phyloP scores from a whole-genome alignment of 2,888 invertebrate genomes.

The Nymphalis polychloros region DNA sequence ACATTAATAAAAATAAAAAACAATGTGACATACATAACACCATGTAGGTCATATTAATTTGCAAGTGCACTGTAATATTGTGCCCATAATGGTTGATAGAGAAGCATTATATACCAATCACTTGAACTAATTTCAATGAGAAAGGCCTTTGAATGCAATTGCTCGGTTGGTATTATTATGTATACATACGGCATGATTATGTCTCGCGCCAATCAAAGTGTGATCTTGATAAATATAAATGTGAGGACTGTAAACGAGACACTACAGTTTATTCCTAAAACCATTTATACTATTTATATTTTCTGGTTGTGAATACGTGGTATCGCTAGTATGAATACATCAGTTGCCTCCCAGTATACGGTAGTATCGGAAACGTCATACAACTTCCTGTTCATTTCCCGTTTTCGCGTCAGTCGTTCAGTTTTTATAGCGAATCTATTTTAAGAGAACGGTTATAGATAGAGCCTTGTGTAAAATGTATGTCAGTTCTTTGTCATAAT shows the following conservation, averaged over 20 bases:
- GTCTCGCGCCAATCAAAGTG: slow-evolving; percentile 31
- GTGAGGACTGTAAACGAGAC: slow-evolving; percentile 13
- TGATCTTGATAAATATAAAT: slow-evolving; percentile 31
- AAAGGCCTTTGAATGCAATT: slow-evolving; percentile 33
- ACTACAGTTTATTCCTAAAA: not conserved
- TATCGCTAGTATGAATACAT: not conserved
- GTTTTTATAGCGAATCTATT: not conserved
- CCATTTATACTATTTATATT: not conserved
- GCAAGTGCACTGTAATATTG: slow-evolving; percentile 17
- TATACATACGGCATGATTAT: slow-evolving; percentile 26
- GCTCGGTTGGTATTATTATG: slow-evolving; percentile 22
- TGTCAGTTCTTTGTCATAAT: too few species aligned
- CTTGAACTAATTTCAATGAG: slow-evolving; percentile 33
- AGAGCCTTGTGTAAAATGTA: too few species aligned
- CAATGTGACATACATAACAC: not conserved
- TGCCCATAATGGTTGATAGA: slow-evolving; percentile 21
- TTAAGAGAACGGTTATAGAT: not conserved
- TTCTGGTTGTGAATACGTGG: not conserved
- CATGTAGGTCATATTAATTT: slow-evolving; percentile 21
- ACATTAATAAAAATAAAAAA: too few species aligned
- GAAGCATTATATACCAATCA: slow-evolving; percentile 30
- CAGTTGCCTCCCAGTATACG: not conserved
- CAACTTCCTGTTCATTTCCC: slow-evolving; percentile 2
- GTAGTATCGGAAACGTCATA: not conserved
- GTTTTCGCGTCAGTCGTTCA: not conserved